These are phyloP conservation scores for Microtus agrestis DNA, from an alignment of 2,797 vertebrate species.

Conservation along the genomic window DNA sequence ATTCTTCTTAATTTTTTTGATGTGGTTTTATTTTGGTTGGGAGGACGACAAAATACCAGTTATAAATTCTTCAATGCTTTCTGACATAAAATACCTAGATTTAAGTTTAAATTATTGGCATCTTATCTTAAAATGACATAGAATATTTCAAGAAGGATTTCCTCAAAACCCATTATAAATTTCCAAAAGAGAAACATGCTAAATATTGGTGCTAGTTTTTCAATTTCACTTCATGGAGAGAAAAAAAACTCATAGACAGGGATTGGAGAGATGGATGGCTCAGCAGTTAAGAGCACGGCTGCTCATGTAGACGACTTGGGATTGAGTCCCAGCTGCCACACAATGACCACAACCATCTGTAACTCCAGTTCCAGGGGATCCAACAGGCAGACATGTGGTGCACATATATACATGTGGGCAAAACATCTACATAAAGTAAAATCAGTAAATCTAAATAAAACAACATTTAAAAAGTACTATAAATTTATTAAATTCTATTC, in stretches of 20 bases:
- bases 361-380: neutral
- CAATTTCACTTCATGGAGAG: neutral
- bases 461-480: neutral
- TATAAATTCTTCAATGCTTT: slow-evolving; percentile 21
- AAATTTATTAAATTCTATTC: slow-evolving; percentile 53
- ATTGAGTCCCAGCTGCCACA: neutral
- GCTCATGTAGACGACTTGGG: neutral
- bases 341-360: neutral
- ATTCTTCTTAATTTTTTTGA: neutral
- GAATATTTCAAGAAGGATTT: neutral
- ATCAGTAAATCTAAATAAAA: neutral
- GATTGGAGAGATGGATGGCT: neutral
- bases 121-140: neutral
- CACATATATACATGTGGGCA: neutral
- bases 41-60: neutral
- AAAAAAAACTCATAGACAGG: neutral
- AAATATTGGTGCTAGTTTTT: neutral
- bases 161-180: neutral
- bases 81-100: neutral
- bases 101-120: slow-evolving; percentile 41
- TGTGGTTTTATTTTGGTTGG: too few relatives aligned
- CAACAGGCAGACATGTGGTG: neutral
- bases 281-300: neutral
- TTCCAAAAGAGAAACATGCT: neutral
- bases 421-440: neutral